These are phyloP conservation scores for Deroptyus accipitrinus DNA, from an alignment of 2,113 vertebrate species.

Conservation along the genomic window DNA sequence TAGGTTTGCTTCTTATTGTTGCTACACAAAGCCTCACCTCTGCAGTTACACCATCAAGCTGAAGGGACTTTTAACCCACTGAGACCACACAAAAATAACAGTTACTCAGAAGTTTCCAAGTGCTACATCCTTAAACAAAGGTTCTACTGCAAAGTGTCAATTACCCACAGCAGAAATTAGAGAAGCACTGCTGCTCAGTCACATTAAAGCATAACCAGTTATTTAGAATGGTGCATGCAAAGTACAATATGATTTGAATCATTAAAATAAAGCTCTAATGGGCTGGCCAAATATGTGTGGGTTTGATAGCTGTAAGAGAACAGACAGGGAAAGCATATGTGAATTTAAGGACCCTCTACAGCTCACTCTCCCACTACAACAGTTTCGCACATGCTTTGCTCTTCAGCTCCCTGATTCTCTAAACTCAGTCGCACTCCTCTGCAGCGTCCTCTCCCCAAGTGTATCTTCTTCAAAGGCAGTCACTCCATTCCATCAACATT, in stretches of 20 bases:
- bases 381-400: neutral
- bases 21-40: neutral
- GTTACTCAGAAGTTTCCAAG: neutral
- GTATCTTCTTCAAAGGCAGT: neutral
- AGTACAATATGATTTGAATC: neutral
- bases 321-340: fast-evolving
- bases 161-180: neutral
- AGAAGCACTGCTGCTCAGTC: neutral
- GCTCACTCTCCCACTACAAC: neutral
- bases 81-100: neutral
- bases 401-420: neutral
- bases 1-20: neutral
- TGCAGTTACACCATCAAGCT: neutral
- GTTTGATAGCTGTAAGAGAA: neutral
- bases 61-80: neutral
- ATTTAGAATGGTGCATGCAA: neutral
- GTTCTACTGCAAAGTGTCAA: neutral
- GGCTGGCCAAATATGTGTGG: neutral
- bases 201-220: neutral
- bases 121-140: neutral
- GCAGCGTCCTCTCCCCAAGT: neutral
- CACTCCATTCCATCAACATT: fast-evolving
- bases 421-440: neutral
- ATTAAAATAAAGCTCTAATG: neutral
- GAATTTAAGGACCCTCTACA: neutral